Percentiles rank a stretch among this genome's conserved stretches.
Conservation (phyloP, 2,113 vertebrate species). For the Parotia lawesii region DNA sequence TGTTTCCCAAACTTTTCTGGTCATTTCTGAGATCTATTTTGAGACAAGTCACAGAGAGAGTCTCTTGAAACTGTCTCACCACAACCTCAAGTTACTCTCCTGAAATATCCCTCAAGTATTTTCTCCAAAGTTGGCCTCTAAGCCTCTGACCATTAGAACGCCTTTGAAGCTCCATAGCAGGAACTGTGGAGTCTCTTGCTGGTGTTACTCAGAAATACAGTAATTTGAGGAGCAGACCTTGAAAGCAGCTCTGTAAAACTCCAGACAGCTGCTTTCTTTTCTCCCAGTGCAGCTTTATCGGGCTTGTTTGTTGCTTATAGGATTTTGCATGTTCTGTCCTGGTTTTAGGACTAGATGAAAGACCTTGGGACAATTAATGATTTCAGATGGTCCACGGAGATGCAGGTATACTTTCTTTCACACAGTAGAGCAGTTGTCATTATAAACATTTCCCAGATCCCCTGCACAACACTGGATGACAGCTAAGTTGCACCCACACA, state of each 20-base stretch:
- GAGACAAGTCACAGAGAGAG: background rate
- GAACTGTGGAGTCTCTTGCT: background rate
- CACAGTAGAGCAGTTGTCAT: background rate
- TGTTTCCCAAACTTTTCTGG: background rate
- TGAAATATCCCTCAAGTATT: background rate
- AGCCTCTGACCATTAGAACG: background rate
- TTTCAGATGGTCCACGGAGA: background rate
- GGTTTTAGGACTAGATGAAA: background rate
- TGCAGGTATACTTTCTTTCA: background rate
- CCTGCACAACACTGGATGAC: background rate
- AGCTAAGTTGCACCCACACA: background rate
- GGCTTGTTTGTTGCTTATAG: background rate
- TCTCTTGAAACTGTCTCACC: background rate
- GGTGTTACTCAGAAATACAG: background rate
- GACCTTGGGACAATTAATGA: background rate
- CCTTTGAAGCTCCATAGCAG: background rate
- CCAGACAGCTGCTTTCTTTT: background rate
- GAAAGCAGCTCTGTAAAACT: background rate
- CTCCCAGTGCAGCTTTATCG: background rate
- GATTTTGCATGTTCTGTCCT: background rate
- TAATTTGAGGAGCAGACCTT: background rate
- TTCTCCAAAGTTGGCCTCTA: background rate
- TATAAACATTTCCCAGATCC: background rate
- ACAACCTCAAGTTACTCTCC: background rate
- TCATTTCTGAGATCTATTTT: background rate